Evolutionary conservation across 2,888 invertebrate genomes (phyloP).

Genomic region (Parasteatoda lunata): DNA sequence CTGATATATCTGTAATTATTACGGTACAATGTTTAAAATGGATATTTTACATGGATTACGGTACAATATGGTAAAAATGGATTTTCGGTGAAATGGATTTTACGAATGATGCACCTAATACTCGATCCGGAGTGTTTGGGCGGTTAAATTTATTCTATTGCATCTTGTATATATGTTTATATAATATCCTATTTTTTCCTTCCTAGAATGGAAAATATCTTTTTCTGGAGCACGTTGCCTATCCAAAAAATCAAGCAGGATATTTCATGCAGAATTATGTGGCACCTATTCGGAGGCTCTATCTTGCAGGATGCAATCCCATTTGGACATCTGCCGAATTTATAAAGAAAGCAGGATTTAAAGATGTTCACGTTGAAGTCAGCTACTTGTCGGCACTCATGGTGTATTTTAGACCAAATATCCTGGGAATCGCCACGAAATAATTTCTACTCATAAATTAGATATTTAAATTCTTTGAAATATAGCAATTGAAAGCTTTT

Average conservation of each 20-base stretch:
- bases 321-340: constrained; percentile 7
- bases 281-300: constrained; percentile 32
- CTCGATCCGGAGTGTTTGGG: too few relatives aligned
- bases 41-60: too few relatives aligned
- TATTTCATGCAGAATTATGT: constrained; percentile 11
- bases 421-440: constrained; percentile 49
- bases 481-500: too few relatives aligned
- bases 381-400: not conserved
- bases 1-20: too few relatives aligned
- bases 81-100: too few relatives aligned
- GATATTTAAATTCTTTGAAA: too few relatives aligned
- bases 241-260: constrained; percentile 14
- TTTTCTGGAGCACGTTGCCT: constrained; percentile 36
- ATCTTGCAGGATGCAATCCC: constrained; percentile 27
- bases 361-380: constrained; percentile 13
- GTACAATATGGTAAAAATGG: too few relatives aligned
- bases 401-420: constrained; percentile 27
- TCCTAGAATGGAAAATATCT: constrained; percentile 50
- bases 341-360: constrained; percentile 25
- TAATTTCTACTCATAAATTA: not conserved
- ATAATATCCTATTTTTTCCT: not conserved
- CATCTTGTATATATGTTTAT: too few relatives aligned
- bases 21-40: too few relatives aligned
- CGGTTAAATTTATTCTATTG: too few relatives aligned
- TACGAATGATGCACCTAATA: too few relatives aligned